These are phyloP conservation scores for Aphidius ervi DNA, from an alignment of 1,140 invertebrate species.

Conservation along the genomic window DNA sequence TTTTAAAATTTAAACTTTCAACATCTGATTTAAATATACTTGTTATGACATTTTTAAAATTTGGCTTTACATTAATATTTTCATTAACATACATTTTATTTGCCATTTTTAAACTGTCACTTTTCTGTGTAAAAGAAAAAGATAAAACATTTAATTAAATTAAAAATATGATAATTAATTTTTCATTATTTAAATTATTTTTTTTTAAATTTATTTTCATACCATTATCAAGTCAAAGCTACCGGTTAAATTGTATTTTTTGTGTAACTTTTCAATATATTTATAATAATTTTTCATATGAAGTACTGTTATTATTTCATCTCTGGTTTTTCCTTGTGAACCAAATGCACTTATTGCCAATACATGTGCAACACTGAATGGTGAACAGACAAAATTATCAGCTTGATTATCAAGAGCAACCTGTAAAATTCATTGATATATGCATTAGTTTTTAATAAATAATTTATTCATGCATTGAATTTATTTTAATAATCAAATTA, in stretches of 20 bases:
- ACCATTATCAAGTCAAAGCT: constrained; percentile 1
- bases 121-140: constrained; percentile 26
- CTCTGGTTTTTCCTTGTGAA: constrained; percentile 5
- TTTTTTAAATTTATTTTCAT: constrained; percentile 11
- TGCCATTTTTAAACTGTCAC: constrained; percentile 25
- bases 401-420: too few species aligned
- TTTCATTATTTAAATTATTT: too few species aligned
- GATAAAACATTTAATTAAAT: not conserved
- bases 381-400: too few species aligned
- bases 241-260: too few species aligned
- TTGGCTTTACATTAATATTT: constrained; percentile 35
- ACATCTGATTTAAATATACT: constrained; percentile 52
- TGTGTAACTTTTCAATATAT: not conserved
- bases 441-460: too few species aligned
- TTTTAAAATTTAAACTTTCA: constrained; percentile 56
- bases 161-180: not conserved
- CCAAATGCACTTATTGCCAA: constrained; percentile 13
- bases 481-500: too few species aligned
- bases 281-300: constrained; percentile 4
- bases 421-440: too few species aligned
- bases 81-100: constrained; percentile 40
- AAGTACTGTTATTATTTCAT: constrained; percentile 3
- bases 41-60: constrained; percentile 12
- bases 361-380: too few species aligned
- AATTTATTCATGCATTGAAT: too few species aligned